phyloP scores from a whole-genome alignment of 2,797 vertebrate species.

The Alcedo atthis region DNA sequence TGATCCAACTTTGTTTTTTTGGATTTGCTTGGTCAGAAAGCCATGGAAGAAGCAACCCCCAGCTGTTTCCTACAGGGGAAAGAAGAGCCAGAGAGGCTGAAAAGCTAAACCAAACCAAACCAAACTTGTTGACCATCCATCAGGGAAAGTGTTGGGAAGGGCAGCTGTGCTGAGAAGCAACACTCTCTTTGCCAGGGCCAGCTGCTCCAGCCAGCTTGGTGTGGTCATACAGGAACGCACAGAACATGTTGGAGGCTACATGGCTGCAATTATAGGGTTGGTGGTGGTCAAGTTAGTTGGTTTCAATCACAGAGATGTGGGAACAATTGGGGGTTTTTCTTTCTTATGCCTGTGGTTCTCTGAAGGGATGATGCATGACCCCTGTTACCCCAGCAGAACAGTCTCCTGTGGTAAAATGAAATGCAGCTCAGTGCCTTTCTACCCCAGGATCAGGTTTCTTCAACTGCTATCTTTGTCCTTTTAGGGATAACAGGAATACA shows the following conservation, averaged over 20 bases:
- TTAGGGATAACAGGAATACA: background rate
- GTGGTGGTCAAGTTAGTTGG: constrained; percentile 8
- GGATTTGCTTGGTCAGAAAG: background rate
- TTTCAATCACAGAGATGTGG: background rate
- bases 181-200: background rate
- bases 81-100: background rate
- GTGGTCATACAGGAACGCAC: background rate
- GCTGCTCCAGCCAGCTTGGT: background rate
- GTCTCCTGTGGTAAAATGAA: background rate
- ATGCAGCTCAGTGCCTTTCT: background rate
- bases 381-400: background rate
- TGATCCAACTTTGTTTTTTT: background rate
- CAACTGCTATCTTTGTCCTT: background rate
- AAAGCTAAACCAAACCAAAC: background rate
- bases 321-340: background rate
- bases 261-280: constrained; percentile 27
- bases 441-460: background rate
- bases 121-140: background rate
- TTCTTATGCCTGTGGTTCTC: constrained; percentile 23
- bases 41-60: background rate
- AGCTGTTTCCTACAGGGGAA: background rate
- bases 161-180: background rate
- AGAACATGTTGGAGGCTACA: background rate
- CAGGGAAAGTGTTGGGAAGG: background rate
- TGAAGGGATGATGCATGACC: background rate